Base-by-base conservation (phyloP, 2,888 invertebrate species). In the Aspidiotus destructor region DNA sequence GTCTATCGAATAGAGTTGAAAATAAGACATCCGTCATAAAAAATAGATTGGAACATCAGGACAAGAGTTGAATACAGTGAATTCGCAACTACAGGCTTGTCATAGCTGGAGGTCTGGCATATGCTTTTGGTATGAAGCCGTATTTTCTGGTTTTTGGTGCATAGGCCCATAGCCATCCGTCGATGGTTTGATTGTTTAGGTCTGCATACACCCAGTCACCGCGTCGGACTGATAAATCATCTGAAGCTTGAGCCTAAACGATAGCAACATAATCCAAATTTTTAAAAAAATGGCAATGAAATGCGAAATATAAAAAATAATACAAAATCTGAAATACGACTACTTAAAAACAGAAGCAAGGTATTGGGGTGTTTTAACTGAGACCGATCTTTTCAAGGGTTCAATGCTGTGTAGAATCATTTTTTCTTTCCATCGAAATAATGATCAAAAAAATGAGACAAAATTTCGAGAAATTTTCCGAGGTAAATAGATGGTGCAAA, bases 131-230 rank as follows among this genome's bases (percentile, higher is more conserved):
- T 72, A 96, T 93, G 79, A 95, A 95, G 48, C 96, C 96, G 76
- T 94, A 94, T 77, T 92, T 89, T 41, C 92, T 82, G 3, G 90
- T 88, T 78, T 92, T 92, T 9, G 93, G 94, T 10, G 93, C 92
- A 80, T 95, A 95, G 0, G 92, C 89, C 94, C 92, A 95, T 72
- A 93, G 80, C 92, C 90, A 94, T 52, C 95, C 95, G 77, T 92
- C 94, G 52, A 91, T 92, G 0, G 92, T 94, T 79, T 94, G 94
- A 80, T 92, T 92, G 74, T 87, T 87, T 62, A 93, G 82, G 80
- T 95, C 94, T 0, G 94, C 94, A 79, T 94, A 95, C 73, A 96
- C 92, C 92, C 93, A 93, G 76, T 96, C 94, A 9, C 95, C 94
- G 68, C 93, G 82, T 73, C 89, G 84, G 70, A 95, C 92, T 7